A percentile compares a stretch with the other conserved stretches of the same genome.
Evolutionary conservation across 2,797 vertebrate species (phyloP).

Genomic region (Propithecus deckenii): DNA sequence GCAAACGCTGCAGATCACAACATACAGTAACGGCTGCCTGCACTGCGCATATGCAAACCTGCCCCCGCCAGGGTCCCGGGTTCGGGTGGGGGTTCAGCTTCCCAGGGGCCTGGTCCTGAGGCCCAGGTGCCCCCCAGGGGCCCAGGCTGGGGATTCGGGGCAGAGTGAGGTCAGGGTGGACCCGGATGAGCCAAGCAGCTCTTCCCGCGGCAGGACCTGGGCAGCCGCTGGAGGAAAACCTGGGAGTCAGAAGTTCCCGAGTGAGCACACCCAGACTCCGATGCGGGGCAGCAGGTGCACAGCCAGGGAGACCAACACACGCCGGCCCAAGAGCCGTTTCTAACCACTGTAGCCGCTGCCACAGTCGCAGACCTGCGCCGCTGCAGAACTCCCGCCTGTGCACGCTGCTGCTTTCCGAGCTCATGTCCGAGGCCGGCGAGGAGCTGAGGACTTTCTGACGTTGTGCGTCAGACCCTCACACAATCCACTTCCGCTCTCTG

Average conservation of each 20-base stretch:
- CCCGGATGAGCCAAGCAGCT: background rate
- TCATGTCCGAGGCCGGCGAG: rapidly evolving
- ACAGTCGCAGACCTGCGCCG: background rate
- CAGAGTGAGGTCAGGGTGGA: too few species aligned
- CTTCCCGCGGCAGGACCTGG: rapidly evolving
- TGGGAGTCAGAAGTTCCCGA: rapidly evolving
- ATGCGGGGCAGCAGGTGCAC: too few species aligned
- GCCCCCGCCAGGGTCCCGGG: rapidly evolving
- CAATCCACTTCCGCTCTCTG: background rate
- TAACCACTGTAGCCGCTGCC: rapidly evolving
- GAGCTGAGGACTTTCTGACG: rapidly evolving
- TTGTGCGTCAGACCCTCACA: too few species aligned
- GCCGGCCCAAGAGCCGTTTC: background rate
- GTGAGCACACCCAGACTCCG: background rate
- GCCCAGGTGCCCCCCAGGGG: background rate
- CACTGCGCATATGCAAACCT: background rate
- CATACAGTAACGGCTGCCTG: rapidly evolving
- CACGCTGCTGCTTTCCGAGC: too few species aligned
- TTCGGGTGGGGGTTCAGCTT: background rate
- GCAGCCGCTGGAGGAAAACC: background rate
- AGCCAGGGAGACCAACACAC: rapidly evolving
- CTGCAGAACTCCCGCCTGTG: rapidly evolving
- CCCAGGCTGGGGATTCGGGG: background rate
- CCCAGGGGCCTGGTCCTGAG: background rate
- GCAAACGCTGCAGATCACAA: rapidly evolving